Evolutionary conservation across 2,113 vertebrate species (phyloP).

Genomic region (Felis catus): F.catus_Fca126_mat1.0 CM031423.1:25252001-25252500

Average conservation of each 20-base stretch:
- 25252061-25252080: background rate
- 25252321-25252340: no score
- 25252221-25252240: background rate
- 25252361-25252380: rapidly evolving
- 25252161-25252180: background rate
- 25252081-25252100: rapidly evolving
- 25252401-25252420: rapidly evolving
- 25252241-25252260: background rate
- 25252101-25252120: rapidly evolving
- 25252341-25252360: background rate
- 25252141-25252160: background rate
- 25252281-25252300: no score
- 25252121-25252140: background rate
- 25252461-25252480: background rate
- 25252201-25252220: background rate
- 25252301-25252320: no score
- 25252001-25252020: background rate
- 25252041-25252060: rapidly evolving
- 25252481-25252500: background rate
- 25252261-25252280: background rate
- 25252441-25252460: background rate
- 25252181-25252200: rapidly evolving
- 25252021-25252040: background rate
- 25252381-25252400: background rate
- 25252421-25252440: rapidly evolving